phyloP scores from a whole-genome alignment of 2,888 invertebrate species.

The Reticulitermes lucifugus region DNA sequence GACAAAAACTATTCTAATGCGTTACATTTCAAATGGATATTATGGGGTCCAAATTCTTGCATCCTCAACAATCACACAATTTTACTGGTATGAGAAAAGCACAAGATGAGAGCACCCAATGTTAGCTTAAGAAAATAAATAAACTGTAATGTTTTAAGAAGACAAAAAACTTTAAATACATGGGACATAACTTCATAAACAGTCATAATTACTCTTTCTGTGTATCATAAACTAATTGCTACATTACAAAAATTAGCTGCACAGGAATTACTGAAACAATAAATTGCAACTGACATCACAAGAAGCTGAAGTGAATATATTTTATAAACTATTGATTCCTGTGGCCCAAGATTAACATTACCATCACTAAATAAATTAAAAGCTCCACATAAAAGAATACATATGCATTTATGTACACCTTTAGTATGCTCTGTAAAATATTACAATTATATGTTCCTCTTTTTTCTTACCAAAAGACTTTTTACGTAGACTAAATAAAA shows the following conservation, averaged over 20 bases:
- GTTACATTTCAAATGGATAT: background rate
- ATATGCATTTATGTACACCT: background rate
- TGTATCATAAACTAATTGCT: background rate
- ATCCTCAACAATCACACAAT: slow-evolving; percentile 1
- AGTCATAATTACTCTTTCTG: background rate
- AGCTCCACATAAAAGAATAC: background rate
- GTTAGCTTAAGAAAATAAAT: background rate
- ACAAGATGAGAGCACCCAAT: slow-evolving; percentile 2
- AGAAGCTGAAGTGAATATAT: background rate
- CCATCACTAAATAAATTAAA: background rate
- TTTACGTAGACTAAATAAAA: background rate
- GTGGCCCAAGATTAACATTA: background rate
- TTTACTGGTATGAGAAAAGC: background rate
- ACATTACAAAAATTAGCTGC: background rate
- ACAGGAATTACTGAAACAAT: background rate
- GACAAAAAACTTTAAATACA: background rate
- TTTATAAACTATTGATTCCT: background rate
- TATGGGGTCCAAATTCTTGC: background rate
- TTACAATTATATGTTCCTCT: background rate
- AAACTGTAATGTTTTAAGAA: background rate
- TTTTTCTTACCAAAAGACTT: background rate
- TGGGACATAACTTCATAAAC: background rate
- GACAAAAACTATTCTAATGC: background rate
- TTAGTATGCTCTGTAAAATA: background rate
- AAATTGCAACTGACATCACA: slow-evolving; percentile 10